phyloP scores from a whole-genome alignment of 2,888 invertebrate species.

The Netelia virgata region DNA sequence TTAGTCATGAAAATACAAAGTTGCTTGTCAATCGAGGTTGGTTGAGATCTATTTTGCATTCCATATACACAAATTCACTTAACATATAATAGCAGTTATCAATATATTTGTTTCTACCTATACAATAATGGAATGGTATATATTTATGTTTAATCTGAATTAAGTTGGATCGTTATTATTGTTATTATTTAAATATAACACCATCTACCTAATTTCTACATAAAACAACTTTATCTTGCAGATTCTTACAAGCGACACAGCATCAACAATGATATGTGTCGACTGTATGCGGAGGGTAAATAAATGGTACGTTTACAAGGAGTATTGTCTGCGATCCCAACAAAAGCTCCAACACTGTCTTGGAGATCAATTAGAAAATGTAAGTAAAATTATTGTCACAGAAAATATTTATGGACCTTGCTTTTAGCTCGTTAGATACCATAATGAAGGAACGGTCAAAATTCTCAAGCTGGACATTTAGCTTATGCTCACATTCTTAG shows the following conservation, averaged over 20 bases:
- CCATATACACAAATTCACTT: neutral
- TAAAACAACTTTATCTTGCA: slow-evolving; percentile 82
- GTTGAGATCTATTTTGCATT: slow-evolving; percentile 50
- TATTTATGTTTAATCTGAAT: neutral
- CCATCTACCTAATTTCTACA: neutral
- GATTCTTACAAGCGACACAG: slow-evolving; percentile 88
- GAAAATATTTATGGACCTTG: neutral
- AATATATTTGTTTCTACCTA: neutral
- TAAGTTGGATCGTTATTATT: slow-evolving; percentile 73
- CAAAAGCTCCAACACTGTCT: slow-evolving; percentile 88
- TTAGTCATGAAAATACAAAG: slow-evolving; percentile 89
- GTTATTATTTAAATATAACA: slow-evolving; percentile 70
- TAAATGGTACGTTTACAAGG: slow-evolving; percentile 89
- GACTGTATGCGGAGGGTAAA: slow-evolving; percentile 88
- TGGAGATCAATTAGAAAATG: slow-evolving; percentile 72
- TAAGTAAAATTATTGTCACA: slow-evolving; percentile 56
- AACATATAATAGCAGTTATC: neutral
- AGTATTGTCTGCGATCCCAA: slow-evolving; percentile 89
- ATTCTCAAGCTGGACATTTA: neutral
- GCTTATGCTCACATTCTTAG: neutral
- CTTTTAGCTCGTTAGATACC: neutral
- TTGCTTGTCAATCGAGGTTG: slow-evolving; percentile 89
- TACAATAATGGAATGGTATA: neutral
- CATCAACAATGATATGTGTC: slow-evolving; percentile 89
- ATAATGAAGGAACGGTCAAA: neutral